These are phyloP conservation scores for Sardina pilchardus DNA, from an alignment of 2,113 vertebrate genomes.

Conservation along the genomic window DNA sequence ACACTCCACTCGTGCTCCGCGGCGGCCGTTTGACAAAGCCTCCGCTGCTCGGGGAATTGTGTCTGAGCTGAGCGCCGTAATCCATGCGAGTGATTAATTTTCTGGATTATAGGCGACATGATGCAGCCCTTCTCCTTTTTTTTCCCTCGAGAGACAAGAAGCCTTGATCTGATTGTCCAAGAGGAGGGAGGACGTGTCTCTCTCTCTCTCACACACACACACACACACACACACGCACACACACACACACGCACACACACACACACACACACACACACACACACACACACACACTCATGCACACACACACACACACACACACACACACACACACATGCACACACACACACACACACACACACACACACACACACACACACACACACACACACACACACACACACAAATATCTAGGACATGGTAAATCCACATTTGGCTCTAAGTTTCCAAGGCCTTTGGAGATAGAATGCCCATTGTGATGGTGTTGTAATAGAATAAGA, in stretches of 20 bases:
- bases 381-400: slow-evolving; percentile 27
- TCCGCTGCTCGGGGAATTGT: slow-evolving; percentile 37
- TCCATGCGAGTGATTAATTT: slow-evolving; percentile 42
- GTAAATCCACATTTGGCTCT: neutral
- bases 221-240: neutral
- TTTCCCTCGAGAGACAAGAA: neutral
- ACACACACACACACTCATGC: neutral
- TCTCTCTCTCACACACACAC: neutral
- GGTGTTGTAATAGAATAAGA: neutral
- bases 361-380: slow-evolving; percentile 32
- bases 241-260: slow-evolving; percentile 15
- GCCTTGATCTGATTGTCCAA: slow-evolving; percentile 24
- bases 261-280: neutral
- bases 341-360: neutral
- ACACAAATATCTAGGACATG: neutral
- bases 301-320: neutral
- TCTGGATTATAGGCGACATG: slow-evolving; percentile 29
- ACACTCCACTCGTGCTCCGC: neutral
- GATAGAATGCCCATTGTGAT: neutral
- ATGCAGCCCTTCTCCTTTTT: neutral
- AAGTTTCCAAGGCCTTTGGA: neutral
- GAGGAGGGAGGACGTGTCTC: slow-evolving; percentile 8
- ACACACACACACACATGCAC: neutral
- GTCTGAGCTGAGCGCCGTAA: slow-evolving; percentile 30
- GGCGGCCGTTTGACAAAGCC: slow-evolving; percentile 41